Base-by-base conservation (phyloP, 35 echinoderm and acorn worm genomes). In the Heliocidaris erythrogramma region DNA sequence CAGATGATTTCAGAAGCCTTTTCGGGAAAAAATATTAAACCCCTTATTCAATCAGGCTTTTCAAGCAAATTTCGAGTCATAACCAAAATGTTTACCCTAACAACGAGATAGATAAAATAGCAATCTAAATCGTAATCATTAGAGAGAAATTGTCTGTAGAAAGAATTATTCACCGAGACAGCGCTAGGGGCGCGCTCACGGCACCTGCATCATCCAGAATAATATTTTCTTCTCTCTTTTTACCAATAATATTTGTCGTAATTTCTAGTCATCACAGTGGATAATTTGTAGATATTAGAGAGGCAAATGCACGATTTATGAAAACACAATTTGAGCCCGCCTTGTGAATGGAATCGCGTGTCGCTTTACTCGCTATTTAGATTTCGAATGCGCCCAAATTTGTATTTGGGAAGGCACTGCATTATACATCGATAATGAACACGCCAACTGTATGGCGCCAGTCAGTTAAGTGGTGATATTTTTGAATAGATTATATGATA, bases 341-440 rank as follows among this genome's bases (percentile, higher is more conserved):
- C 65, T 78, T 24, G 27, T 78, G 65, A 78, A 78, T 78, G 65
- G 27, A 78, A 78, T 78, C 65, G 65, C 65, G 65, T 78, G 65
- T 78, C 65, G 65, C 17, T 21, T 21, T 78, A 78, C 65, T 78
- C 65, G 65, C 65, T n/a, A 78, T 78, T 78, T 78, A 78, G 27
- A 78, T 78, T 24, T 78, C 65, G 65, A 78, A 78, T 78, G 65
- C 65, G 27, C 27, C 65, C 65, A 78, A 78, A 78, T 78, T 78
- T 78, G 65, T 78, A 78, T 78, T 78, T 24, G 47, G 47, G 32
- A 89, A 89, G 8, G 47, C 87, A 27, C 87, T 89, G 87, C 32
- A 89, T 89, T 89, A 89, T 89, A 48, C 30, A 89, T 89, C 87
- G 69, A 89, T 89, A 89, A 89, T 89, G 31, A 89, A 16, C 30